Base-by-base conservation (phyloP, 2,113 vertebrate genomes). In the Semicossyphus pulcher region DNA sequence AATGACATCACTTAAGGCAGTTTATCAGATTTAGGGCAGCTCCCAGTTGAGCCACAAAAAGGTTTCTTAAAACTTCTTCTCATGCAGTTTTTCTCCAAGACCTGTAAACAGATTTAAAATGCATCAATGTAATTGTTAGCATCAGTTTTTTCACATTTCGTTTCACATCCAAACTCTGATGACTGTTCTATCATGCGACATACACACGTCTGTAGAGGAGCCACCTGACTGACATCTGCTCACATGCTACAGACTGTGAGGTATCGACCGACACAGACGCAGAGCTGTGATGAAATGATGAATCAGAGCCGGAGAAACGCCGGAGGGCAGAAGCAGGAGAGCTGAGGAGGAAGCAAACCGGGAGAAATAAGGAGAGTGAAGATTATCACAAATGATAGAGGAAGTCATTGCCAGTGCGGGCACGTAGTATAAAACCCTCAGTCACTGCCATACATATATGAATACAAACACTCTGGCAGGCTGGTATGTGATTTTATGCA, bases 391-490 rank as follows among this genome's bases (percentile, higher is more conserved):
- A 58, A 47, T 1, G 48, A 86, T 70, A 75, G 34, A 54, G 64
- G 56, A 67, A 85, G 53, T 58, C 37, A 54, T 89, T 86, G 70
- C 51, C 52, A 76, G 60, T 84, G 67, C 23, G 54, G 26, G 59
- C 81, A 84, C 62, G 62, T 80, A 72, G 60, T 71, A 52, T 78
- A 67, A 81, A 58, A 72, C 67, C 63, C 37, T 23, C 72, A 66
- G 64, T 69, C 48, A 56, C 51, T 65, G 21, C 25, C 31, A 28
- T 56, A 80, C 61, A 71, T 66, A 41, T 44, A 69, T 75, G 48
- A 80, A 68, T 36, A 77, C 58, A 57, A 56, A 69, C 48, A 28
- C 51, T 32, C 37, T 29, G 25, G 53, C 0, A n/a, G 41, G 37
- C 12, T 37, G 51, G 44, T 48, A 56, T 52, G 28, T 45, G 39